Conservation (phyloP, 2,113 vertebrate species). For the Gymnocephalus cernua region DNA sequence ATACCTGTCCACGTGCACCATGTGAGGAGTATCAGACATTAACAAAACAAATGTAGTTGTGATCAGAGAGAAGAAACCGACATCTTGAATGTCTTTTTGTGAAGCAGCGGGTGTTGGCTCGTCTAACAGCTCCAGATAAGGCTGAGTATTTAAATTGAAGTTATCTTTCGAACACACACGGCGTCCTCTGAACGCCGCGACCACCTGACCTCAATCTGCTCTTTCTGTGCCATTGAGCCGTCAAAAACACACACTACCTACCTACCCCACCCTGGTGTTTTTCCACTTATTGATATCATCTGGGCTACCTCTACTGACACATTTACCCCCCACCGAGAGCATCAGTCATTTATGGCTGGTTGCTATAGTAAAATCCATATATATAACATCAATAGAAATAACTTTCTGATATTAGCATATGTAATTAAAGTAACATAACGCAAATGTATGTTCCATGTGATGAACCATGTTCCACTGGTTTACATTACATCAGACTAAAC, state of each 20-base stretch:
- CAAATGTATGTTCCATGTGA: neutral
- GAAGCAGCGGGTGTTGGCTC: conserved; percentile 39
- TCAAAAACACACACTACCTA: neutral
- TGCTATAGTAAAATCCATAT: neutral
- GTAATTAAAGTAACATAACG: neutral
- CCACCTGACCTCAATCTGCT: conserved; percentile 22
- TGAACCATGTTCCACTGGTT: neutral
- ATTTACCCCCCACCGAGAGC: neutral
- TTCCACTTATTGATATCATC: conserved; percentile 77
- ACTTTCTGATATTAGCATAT: neutral
- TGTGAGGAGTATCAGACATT: neutral
- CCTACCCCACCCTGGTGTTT: conserved; percentile 26
- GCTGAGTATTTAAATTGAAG: conserved; percentile 49
- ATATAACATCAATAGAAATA: neutral
- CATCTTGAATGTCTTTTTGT: conserved; percentile 3
- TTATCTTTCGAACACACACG: conserved; percentile 72
- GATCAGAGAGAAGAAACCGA: conserved; percentile 1
- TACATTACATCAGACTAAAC: neutral
- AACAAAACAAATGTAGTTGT: neutral
- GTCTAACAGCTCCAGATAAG: conserved; percentile 58
- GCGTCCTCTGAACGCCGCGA: neutral
- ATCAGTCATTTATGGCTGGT: neutral
- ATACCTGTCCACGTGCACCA: neutral
- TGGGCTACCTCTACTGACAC: conserved; percentile 9
- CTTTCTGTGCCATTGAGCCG: neutral